Conservation (phyloP, 2,888 invertebrate genomes). For the Ethmia dodecea region DNA sequence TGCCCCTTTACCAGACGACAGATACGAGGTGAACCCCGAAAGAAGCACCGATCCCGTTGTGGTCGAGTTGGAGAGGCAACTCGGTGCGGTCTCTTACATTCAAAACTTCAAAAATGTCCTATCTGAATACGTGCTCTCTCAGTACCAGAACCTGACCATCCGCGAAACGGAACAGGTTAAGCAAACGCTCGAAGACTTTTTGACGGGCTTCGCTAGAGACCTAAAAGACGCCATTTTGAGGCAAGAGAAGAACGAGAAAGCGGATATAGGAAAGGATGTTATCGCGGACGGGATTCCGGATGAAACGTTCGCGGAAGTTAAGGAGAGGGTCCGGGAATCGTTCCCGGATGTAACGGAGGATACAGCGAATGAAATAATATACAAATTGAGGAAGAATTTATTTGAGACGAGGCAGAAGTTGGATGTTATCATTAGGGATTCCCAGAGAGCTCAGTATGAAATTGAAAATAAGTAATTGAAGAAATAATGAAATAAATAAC, state of each 20-base stretch:
- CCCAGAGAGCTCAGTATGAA: slow-evolving; percentile 8
- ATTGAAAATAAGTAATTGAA: too few species aligned
- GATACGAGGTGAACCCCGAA: too few species aligned
- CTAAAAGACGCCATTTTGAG: slow-evolving; percentile 24
- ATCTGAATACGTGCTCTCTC: slow-evolving; percentile 15
- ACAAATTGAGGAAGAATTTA: slow-evolving; percentile 26
- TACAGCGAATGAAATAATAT: slow-evolving; percentile 23
- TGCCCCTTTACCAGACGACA: too few species aligned
- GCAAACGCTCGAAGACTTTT: slow-evolving; percentile 26
- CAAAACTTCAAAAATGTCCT: slow-evolving; percentile 20
- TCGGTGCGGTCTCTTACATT: slow-evolving; percentile 13
- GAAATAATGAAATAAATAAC: too few species aligned
- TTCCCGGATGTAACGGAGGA: slow-evolving; percentile 22
- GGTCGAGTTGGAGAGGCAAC: too few species aligned
- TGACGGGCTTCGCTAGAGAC: slow-evolving; percentile 29
- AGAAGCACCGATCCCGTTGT: too few species aligned
- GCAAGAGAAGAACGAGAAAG: slow-evolving; percentile 9
- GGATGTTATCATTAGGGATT: slow-evolving; percentile 23
- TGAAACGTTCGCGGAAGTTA: slow-evolving; percentile 24
- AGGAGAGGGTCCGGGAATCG: slow-evolving; percentile 21
- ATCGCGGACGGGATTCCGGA: slow-evolving; percentile 1
- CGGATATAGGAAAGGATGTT: slow-evolving; percentile 7
- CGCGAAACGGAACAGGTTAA: slow-evolving; percentile 21
- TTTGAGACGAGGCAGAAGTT: slow-evolving; percentile 22
- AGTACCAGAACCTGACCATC: slow-evolving; percentile 16